Base-by-base conservation (phyloP, 2,797 vertebrate species). In the Choloepus didactylus region DNA sequence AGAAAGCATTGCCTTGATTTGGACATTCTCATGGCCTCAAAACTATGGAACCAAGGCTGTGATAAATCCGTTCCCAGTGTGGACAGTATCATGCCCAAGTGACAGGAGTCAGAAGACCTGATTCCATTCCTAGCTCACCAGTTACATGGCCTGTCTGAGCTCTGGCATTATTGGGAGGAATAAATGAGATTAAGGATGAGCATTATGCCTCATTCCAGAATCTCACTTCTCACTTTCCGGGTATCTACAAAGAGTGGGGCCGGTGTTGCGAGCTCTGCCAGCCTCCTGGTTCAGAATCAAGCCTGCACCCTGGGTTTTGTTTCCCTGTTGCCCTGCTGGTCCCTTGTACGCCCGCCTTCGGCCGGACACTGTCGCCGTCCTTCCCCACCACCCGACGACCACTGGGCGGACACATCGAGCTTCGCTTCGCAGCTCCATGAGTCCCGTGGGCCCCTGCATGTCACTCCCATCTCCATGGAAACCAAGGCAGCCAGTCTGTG, bases 371-470 rank as follows among this genome's bases (percentile, higher is more conserved):
- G 18, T 2, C 25, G 6, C 25, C 23, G 15, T 35, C 3, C 49
- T 49, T 49, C 49, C 19, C 23, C 11, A 23, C 10, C 8, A 23
- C 11, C 4, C 2, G 1, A 12, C 5, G 1, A 31, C 12, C 0
- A 1, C 35, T 49, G 15, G 16, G 14, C 0, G 6, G 0, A 3
- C 1, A 29, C 2, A 0, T 31, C 12, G 2, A 5, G 35, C 19
- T n/a, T 29, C 70, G 19, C 41, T 44, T 44, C 18, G 8, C 35
- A 49, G 49, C 49, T 49, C 49, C 41, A 44, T 25, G 77, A 44
- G 29, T 96, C 97, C 98, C 96, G 80, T 73, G 87, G 69, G 72
- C 51, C 94, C 59, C 72, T 87, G 94, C 95, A 94, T 18, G 15
- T 25, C 12, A 51, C 82, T 10, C 62, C 23, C 29, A 88, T 96